phyloP scores from a whole-genome alignment of 1,140 invertebrate genomes.

The Drosophila suzukii region DNA sequence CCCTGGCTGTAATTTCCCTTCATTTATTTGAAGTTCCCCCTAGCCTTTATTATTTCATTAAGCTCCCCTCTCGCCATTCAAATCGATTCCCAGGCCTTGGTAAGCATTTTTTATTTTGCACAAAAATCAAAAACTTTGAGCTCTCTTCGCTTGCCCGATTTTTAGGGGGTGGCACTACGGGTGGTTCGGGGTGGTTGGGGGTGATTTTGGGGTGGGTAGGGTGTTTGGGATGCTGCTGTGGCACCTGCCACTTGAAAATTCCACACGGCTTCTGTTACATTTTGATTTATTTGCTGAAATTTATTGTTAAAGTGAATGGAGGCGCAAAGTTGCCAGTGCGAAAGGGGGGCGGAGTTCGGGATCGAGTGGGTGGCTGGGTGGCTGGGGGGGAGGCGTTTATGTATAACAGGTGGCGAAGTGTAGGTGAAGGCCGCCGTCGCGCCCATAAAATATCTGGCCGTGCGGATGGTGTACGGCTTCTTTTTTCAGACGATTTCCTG shows the following conservation, averaged over 20 bases:
- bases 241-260: slow-evolving; percentile 77
- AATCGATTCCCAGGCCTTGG: slow-evolving; percentile 38
- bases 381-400: slow-evolving; percentile 6
- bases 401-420: slow-evolving; percentile 34
- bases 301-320: slow-evolving; percentile 73
- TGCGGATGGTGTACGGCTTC: slow-evolving; percentile 10
- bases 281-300: slow-evolving; percentile 82
- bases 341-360: not conserved
- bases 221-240: slow-evolving; percentile 11
- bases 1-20: not conserved
- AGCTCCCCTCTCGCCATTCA: not conserved
- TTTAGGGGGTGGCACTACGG: slow-evolving; percentile 4
- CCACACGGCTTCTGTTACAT: slow-evolving; percentile 77
- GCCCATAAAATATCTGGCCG: slow-evolving; percentile 42
- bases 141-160: slow-evolving; percentile 12
- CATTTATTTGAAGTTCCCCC: not conserved
- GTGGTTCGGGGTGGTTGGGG: not conserved
- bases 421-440: slow-evolving; percentile 39
- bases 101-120: slow-evolving; percentile 52
- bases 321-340: slow-evolving; percentile 54
- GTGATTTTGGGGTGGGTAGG: not conserved
- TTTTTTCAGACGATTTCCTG: slow-evolving; percentile 18
- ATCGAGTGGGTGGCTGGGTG: not conserved
- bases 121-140: slow-evolving; percentile 76
- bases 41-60: not conserved